phyloP scores from a whole-genome alignment of 2,113 vertebrate species.

The Gallinago undulata region DNA sequence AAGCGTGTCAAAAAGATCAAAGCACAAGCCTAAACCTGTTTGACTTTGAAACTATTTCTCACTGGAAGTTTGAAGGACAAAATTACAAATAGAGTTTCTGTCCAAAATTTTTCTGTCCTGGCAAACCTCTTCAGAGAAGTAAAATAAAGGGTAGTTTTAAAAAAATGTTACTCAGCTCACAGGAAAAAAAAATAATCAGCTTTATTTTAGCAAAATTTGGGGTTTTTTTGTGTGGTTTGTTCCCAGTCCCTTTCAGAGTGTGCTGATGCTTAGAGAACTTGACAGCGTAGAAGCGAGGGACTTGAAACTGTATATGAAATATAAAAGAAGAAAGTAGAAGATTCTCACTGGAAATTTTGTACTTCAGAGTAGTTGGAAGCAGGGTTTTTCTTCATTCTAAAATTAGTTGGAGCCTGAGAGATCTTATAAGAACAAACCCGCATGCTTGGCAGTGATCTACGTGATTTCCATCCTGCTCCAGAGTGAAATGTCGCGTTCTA shows the following conservation, averaged over 20 bases:
- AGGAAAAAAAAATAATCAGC: background rate
- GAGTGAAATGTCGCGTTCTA: constrained; percentile 31
- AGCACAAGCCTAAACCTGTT: background rate
- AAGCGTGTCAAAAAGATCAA: background rate
- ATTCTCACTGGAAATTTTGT: constrained; percentile 33
- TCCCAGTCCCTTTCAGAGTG: constrained; percentile 33
- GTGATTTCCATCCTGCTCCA: constrained; percentile 17
- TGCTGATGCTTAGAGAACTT: constrained; percentile 34
- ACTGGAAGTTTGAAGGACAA: background rate
- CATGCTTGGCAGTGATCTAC: background rate
- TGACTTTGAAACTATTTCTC: background rate
- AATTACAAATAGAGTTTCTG: background rate
- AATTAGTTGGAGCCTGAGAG: constrained; percentile 39
- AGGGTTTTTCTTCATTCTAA: constrained; percentile 40
- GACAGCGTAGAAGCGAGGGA: background rate
- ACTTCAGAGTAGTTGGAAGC: constrained; percentile 18
- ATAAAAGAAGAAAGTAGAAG: constrained; percentile 10
- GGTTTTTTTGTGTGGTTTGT: constrained; percentile 1
- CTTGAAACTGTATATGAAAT: background rate
- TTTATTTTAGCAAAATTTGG: constrained; percentile 51
- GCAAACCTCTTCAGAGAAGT: background rate
- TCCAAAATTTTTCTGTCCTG: background rate
- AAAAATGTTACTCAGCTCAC: background rate
- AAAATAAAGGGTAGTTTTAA: background rate
- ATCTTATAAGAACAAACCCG: constrained; percentile 24